Conservation (phyloP, 30 jellyfish, hydroid and myxozoan genomes). For the Hydractinia echinata region DNA sequence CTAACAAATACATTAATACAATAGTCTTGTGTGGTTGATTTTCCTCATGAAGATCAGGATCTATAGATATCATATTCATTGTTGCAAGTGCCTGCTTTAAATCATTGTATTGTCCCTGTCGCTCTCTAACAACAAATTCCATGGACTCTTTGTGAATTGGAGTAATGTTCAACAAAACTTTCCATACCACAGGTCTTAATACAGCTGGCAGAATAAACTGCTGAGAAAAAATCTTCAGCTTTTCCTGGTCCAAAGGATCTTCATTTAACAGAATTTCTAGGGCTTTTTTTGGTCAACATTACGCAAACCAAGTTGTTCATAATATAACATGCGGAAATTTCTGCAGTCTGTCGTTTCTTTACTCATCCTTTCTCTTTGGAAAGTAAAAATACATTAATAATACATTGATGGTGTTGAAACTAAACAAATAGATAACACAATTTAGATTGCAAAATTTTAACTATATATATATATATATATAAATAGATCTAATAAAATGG, state of each 20-base stretch:
- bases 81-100: slow-evolving; percentile 53
- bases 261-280: slow-evolving; percentile 70
- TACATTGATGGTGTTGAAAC: too few species aligned
- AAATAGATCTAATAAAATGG: too few species aligned
- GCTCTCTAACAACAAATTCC: slow-evolving; percentile 38
- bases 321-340: slow-evolving; percentile 75
- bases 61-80: slow-evolving; percentile 60
- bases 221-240: slow-evolving; percentile 65
- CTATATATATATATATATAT: too few species aligned
- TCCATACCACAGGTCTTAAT: slow-evolving; percentile 84
- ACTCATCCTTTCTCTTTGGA: too few species aligned
- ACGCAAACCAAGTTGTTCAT: slow-evolving; percentile 84
- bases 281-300: slow-evolving; percentile 93
- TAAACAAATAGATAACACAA: too few species aligned
- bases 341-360: background rate
- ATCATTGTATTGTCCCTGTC: slow-evolving; percentile 65
- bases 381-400: too few species aligned
- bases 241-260: slow-evolving; percentile 58
- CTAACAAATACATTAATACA: slow-evolving; percentile 76
- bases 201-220: slow-evolving; percentile 66
- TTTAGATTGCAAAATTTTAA: too few species aligned
- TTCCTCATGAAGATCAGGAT: slow-evolving; percentile 15
- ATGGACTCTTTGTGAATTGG: slow-evolving; percentile 62
- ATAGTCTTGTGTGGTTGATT: slow-evolving; percentile 41
- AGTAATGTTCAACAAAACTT: slow-evolving; percentile 60